A percentile compares a stretch with the other conserved stretches of the same genome.
phyloP scores from a whole-genome alignment of 2,797 vertebrate species.

The Monodelphis domestica region DNA sequence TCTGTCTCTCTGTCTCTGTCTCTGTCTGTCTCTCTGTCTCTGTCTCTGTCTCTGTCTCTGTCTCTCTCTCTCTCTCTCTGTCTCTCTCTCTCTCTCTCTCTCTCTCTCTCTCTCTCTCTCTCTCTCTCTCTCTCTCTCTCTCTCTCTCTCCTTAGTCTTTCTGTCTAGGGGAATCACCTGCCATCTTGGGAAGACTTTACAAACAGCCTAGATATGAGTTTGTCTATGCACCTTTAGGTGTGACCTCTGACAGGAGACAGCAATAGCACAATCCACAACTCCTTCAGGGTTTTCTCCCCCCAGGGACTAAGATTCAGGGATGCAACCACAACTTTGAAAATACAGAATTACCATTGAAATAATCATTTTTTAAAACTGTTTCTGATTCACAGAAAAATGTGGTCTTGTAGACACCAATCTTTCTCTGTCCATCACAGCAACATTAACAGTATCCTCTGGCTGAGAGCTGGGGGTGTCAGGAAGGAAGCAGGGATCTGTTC shows the following conservation, averaged over 20 bases:
- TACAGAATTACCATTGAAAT: conserved; percentile 68
- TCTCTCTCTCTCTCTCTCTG: not conserved
- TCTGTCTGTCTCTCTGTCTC: too few relatives aligned
- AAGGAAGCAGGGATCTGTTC: conserved; percentile 68
- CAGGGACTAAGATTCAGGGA: conserved; percentile 41
- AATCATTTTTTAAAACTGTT: conserved; percentile 71
- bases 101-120: too few relatives aligned
- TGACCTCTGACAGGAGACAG: conserved; percentile 38
- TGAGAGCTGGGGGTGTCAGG: conserved; percentile 70
- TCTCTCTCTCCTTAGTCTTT: not conserved
- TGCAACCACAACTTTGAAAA: conserved; percentile 65
- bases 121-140: too few relatives aligned
- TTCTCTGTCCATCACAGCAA: conserved; percentile 67
- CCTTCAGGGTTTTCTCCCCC: conserved; percentile 50
- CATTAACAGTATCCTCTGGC: conserved; percentile 70
- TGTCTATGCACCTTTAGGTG: not conserved
- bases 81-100: too few relatives aligned
- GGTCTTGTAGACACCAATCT: conserved; percentile 78
- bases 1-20: too few relatives aligned
- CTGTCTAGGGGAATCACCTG: not conserved
- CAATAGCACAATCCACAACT: conserved; percentile 37
- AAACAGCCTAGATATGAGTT: conserved; percentile 27
- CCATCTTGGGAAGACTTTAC: conserved; percentile 17
- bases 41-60: too few relatives aligned
- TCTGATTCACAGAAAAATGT: conserved; percentile 74